These are phyloP conservation scores for Drosophila kurseongensis DNA, from an alignment of 1,140 invertebrate species.

Conservation along the genomic window DNA sequence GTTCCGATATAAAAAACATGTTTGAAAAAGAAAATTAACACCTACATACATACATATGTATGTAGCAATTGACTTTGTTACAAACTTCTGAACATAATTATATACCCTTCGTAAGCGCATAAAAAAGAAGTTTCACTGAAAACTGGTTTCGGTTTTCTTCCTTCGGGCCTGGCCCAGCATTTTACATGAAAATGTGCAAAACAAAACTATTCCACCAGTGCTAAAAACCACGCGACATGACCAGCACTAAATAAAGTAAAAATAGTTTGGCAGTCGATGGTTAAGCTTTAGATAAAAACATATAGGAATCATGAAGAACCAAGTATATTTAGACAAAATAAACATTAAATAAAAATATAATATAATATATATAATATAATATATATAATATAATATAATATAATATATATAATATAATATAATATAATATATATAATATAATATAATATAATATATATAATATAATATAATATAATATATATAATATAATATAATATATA, in stretches of 20 bases:
- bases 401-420: too few relatives aligned
- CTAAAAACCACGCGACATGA: slow-evolving; percentile 20
- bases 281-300: not conserved
- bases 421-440: too few relatives aligned
- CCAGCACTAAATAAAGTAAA: slow-evolving; percentile 18
- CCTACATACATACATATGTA: too few relatives aligned
- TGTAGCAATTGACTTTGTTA: not conserved
- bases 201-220: slow-evolving; percentile 50
- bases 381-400: too few relatives aligned
- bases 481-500: too few relatives aligned
- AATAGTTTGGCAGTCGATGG: not conserved
- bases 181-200: slow-evolving; percentile 77
- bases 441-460: too few relatives aligned
- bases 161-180: slow-evolving; percentile 26
- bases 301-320: too few relatives aligned
- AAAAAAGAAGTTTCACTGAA: slow-evolving; percentile 46
- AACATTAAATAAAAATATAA: too few relatives aligned
- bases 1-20: too few relatives aligned
- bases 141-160: slow-evolving; percentile 73
- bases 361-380: too few relatives aligned
- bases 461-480: too few relatives aligned
- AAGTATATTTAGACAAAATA: not conserved
- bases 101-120: not conserved
- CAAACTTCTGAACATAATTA: not conserved
- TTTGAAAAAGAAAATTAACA: too few relatives aligned